Evolutionary conservation across 2,113 vertebrate genomes (phyloP).

Genomic region (Pachyramphus minor): DNA sequence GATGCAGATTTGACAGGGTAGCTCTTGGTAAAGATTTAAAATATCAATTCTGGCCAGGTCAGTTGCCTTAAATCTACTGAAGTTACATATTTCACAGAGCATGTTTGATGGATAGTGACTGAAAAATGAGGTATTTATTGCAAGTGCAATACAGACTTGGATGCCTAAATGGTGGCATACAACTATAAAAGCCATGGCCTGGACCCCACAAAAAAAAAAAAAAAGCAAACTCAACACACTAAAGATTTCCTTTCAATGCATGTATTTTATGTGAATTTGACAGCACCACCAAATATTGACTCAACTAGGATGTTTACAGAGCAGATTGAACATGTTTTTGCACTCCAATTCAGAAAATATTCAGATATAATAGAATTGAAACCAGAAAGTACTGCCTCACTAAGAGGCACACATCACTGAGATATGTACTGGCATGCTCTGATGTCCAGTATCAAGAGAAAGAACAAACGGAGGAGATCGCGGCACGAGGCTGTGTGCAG

Average conservation of each 20-base stretch:
- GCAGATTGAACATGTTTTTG: neutral
- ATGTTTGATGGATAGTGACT: neutral
- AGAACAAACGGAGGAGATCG: neutral
- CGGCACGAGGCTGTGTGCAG: neutral
- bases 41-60: neutral
- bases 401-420: neutral
- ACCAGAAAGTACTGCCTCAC: neutral
- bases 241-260: neutral
- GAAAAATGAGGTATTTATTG: neutral
- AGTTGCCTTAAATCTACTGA: neutral
- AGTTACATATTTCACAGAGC: neutral
- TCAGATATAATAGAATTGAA: neutral
- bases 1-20: neutral
- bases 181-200: neutral
- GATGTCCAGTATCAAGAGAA: neutral
- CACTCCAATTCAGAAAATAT: neutral
- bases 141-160: neutral
- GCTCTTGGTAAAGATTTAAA: neutral
- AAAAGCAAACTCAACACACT: neutral
- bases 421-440: fast-evolving
- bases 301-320: neutral
- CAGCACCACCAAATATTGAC: neutral
- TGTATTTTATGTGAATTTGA: neutral
- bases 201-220: neutral
- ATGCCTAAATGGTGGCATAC: neutral